Conservation (phyloP, 2,797 vertebrate genomes). For the Florisuga fusca region DNA sequence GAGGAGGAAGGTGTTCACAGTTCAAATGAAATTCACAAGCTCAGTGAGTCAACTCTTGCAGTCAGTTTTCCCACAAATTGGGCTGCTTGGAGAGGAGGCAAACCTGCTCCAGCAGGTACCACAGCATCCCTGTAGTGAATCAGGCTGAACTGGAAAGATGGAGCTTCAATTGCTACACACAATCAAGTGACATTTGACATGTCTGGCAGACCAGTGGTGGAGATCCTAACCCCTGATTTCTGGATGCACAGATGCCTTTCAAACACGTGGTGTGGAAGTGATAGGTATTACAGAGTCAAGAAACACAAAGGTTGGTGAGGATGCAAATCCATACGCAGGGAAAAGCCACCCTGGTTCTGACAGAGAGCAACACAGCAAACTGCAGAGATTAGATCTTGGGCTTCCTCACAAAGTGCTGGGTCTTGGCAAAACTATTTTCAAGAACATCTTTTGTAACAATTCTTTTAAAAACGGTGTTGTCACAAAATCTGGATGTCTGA, state of each 20-base stretch:
- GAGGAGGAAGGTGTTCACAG: neutral
- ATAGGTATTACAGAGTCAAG: neutral
- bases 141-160: neutral
- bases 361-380: neutral
- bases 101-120: neutral
- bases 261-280: neutral
- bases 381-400: neutral
- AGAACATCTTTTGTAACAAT: neutral
- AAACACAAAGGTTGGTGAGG: rapidly evolving
- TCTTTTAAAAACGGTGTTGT: neutral
- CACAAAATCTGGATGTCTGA: neutral
- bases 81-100: neutral
- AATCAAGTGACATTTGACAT: neutral
- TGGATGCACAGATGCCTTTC: neutral
- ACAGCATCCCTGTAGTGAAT: rapidly evolving
- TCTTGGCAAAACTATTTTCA: neutral
- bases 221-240: neutral
- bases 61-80: neutral
- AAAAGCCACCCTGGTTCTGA: neutral
- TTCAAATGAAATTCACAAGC: neutral
- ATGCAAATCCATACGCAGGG: neutral
- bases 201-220: neutral
- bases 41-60: neutral
- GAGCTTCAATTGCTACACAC: neutral
- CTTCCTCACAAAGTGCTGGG: neutral